A percentile compares a stretch with the other conserved stretches of the same genome.
phyloP scores from a whole-genome alignment of 2,888 invertebrate genomes.

The Dasypogon diadema region DNA sequence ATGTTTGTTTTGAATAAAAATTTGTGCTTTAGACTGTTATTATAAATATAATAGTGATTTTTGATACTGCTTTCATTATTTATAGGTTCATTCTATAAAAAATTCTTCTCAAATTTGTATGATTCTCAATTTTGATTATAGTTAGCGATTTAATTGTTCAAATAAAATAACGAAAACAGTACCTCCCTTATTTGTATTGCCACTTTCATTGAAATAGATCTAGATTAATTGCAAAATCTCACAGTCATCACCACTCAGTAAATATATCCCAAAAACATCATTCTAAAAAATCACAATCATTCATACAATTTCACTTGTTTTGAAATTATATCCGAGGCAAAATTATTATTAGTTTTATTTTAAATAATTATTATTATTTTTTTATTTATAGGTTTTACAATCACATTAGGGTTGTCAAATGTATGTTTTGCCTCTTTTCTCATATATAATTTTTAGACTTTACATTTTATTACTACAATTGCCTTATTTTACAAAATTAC shows the following conservation, averaged over 20 bases:
- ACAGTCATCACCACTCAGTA: conserved; percentile 21
- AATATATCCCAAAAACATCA: conserved; percentile 39
- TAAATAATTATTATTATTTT: neutral
- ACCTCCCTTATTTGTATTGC: neutral
- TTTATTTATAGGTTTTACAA: conserved; percentile 15
- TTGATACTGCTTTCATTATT: no score
- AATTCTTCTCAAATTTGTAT: neutral
- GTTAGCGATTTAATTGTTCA: neutral
- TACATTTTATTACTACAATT: conserved; percentile 42
- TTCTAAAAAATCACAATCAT: conserved; percentile 23
- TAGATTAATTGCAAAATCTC: conserved; percentile 10
- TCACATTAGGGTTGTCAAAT: conserved; percentile 36
- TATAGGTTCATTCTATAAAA: neutral
- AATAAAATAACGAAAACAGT: neutral
- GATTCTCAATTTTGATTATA: neutral
- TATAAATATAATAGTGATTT: conserved; percentile 3
- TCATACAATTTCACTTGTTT: conserved; percentile 17
- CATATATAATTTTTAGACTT: conserved; percentile 4
- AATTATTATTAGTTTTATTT: conserved; percentile 10
- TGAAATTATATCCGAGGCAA: conserved; percentile 12
- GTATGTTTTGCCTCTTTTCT: conserved; percentile 9
- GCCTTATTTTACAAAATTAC: conserved; percentile 46
- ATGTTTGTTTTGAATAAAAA: neutral
- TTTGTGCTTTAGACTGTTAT: conserved; percentile 7
- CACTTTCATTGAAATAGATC: neutral